Evolutionary conservation across 2,797 vertebrate genomes (phyloP).

Genomic region (Bradypodion pumilum): DNA sequence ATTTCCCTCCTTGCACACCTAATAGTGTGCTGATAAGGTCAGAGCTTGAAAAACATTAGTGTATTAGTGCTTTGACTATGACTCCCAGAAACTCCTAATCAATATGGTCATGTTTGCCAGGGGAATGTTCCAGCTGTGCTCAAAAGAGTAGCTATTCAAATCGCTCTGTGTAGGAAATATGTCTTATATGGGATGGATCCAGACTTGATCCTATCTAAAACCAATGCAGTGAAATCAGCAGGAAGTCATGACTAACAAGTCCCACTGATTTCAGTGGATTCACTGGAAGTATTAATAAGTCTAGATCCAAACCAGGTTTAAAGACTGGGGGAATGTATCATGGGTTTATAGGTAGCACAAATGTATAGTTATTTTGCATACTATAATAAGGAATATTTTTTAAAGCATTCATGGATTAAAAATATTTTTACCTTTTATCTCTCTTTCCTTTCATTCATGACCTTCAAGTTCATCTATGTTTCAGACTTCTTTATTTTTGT

Average conservation of each 20-base stretch:
- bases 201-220: not conserved
- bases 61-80: no score
- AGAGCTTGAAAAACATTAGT: no score
- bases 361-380: not conserved
- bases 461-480: not conserved
- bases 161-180: no score
- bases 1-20: not conserved
- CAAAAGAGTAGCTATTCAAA: no score
- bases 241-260: not conserved
- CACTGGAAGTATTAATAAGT: not conserved
- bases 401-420: not conserved
- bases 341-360: not conserved
- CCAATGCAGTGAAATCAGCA: not conserved
- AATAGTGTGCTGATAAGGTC: not conserved
- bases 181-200: not conserved
- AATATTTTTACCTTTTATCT: not conserved
- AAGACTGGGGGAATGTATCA: not conserved
- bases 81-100: no score
- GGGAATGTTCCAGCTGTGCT: no score
- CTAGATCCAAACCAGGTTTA: not conserved
- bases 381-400: not conserved
- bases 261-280: not conserved
- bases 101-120: no score
- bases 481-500: not conserved
- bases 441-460: not conserved